These are phyloP conservation scores for Zoroaster sp. DNA, from an alignment of 53 echinoderm and acorn worm genomes.

Conservation along the genomic window DNA sequence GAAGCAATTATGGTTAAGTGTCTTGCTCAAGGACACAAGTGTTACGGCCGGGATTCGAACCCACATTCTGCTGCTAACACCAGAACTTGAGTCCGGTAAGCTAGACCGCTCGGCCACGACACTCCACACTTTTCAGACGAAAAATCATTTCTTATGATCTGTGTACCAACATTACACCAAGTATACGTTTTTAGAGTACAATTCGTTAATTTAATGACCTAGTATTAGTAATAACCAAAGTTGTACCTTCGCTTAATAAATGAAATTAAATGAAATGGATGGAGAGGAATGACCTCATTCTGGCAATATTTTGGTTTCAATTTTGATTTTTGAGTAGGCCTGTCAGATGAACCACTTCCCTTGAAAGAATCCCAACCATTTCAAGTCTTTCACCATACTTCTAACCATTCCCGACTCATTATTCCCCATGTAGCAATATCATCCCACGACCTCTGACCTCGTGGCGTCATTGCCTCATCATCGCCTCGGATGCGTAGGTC, in stretches of 20 bases:
- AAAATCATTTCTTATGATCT: too few species aligned
- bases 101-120: too few species aligned
- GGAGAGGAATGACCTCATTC: background rate
- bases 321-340: background rate
- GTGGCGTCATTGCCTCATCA: constrained; percentile 48
- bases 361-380: constrained; percentile 19
- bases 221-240: background rate
- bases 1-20: too few species aligned
- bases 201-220: too few species aligned
- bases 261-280: too few species aligned
- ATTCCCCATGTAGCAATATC: background rate
- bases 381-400: constrained; percentile 10
- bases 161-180: too few species aligned
- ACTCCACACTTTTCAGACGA: too few species aligned
- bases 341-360: background rate
- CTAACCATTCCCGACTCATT: background rate
- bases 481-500: constrained; percentile 18
- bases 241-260: background rate
- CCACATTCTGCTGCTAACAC: too few species aligned
- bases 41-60: too few species aligned
- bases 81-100: too few species aligned
- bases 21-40: too few species aligned
- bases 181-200: too few species aligned
- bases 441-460: constrained; percentile 30
- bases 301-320: background rate